Evolutionary conservation across 1,140 invertebrate species (phyloP), one percentile per base, ranked within the genome.

Genomic region (Dreissena rostriformis): DNA sequence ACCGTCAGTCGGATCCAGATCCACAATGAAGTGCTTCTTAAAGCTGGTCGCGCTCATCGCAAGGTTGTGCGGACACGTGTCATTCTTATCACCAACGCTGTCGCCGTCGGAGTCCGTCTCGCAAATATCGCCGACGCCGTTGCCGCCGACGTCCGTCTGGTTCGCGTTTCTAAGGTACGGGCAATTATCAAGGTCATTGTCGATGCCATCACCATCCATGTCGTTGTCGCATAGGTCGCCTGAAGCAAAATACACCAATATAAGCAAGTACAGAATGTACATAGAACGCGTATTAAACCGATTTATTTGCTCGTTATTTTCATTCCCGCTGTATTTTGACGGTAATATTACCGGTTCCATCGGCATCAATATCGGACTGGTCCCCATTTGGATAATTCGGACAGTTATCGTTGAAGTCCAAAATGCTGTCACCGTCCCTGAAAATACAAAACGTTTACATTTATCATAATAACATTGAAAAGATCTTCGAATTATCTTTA

Each of bases 201-300:
- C 17, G 49, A 87, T 29, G 17, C 95, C 95, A 92, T 98, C 98
- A 85, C 97, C 97, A 91, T 99, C 98, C 11, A 97, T 96, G 92
- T 99, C 97, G 49, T 95, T 94, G 89, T 98, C 97, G 87, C 97
- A 98, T 11, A 96, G 96, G 92, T 98, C 97, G 52, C 98, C 85
- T 86, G 70, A 15, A 84, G 53, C 24, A 29, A 51, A 78, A 28
- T 61, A 63, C 15, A 75, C 7, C 17, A 75, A 28, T 52, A 53
- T 19, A 73, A 11, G 17, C 24, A 63, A 24, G 61, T 4, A 63
- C 61, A 63, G 61, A 11, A 63, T 63, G 2, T 63, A 11, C 19
- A 19, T 19, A 24, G 19, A 63, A 63, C 2, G 11, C 19, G 11
- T 63, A 63, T 63, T 2, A 2, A 19, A 63, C 11, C 61, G 24